Conservation (phyloP, 2,797 vertebrate genomes). For the Acanthurus leucopareius region DNA sequence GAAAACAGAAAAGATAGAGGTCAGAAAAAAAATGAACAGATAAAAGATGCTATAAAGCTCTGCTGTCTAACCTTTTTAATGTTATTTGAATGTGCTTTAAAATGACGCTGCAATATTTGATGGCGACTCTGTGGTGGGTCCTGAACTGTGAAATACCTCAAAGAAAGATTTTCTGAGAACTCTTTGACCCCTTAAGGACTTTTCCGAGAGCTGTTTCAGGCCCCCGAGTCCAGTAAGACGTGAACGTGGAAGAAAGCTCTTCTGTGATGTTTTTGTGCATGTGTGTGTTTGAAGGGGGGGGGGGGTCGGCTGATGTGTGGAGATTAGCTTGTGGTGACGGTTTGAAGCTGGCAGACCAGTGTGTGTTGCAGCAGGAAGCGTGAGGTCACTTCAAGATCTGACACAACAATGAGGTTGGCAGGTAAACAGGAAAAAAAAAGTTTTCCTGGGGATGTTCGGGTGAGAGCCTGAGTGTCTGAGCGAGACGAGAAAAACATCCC, state of each 20-base stretch:
- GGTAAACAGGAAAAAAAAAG: conserved; percentile 55
- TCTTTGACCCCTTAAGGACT: conserved; percentile 12
- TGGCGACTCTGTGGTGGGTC: not conserved
- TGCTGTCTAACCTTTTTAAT: not conserved
- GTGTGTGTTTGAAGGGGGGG: not conserved
- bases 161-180: conserved; percentile 34
- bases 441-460: conserved; percentile 51
- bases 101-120: not conserved
- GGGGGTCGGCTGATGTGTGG: conserved; percentile 2
- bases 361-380: conserved; percentile 3
- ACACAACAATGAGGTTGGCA: conserved; percentile 43
- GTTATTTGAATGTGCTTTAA: not conserved
- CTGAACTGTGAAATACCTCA: not conserved
- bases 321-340: conserved; percentile 17
- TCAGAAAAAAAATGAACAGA: not conserved
- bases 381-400: conserved; percentile 32
- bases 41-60: not conserved
- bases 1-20: not conserved
- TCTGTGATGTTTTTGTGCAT: not conserved
- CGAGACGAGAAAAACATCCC: conserved; percentile 40
- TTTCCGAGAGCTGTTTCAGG: conserved; percentile 12
- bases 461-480: conserved; percentile 39
- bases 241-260: conserved; percentile 1
- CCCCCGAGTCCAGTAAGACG: not conserved
- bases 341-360: not conserved